These are phyloP conservation scores for Antennarius striatus DNA, from an alignment of 2,113 vertebrate species.

Conservation along the genomic window DNA sequence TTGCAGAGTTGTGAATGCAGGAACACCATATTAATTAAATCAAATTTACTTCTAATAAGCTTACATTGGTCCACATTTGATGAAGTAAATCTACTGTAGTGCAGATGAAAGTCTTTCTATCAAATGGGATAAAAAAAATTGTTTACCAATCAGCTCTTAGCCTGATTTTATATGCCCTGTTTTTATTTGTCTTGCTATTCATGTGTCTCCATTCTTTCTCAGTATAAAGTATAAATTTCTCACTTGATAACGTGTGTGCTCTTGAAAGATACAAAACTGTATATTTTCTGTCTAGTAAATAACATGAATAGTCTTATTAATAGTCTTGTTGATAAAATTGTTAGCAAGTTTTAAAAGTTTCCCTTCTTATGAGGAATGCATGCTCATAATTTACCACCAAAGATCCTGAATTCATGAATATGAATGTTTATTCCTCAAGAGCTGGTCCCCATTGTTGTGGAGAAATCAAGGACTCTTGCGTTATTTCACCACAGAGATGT, in stretches of 20 bases:
- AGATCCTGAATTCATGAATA: constrained; percentile 63
- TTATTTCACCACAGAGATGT: constrained; percentile 57
- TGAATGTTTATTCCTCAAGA: constrained; percentile 57
- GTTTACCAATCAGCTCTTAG: background rate
- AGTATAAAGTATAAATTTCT: constrained; percentile 8
- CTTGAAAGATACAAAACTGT: constrained; percentile 2
- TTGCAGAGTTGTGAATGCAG: constrained; percentile 30
- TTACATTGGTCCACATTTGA: constrained; percentile 23
- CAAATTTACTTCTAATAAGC: constrained; percentile 17
- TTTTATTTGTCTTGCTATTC: constrained; percentile 6
- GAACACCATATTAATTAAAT: constrained; percentile 56
- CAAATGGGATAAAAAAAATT: background rate
- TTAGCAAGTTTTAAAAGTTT: constrained; percentile 35
- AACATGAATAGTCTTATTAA: background rate
- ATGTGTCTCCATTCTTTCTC: background rate
- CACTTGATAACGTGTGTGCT: background rate
- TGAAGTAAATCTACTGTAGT: constrained; percentile 22
- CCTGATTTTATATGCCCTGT: constrained; percentile 7
- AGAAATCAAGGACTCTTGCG: constrained; percentile 73
- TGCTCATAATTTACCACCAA: constrained; percentile 55
- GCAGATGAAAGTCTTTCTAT: constrained; percentile 7
- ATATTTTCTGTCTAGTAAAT: background rate
- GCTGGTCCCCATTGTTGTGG: constrained; percentile 55
- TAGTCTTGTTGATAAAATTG: constrained; percentile 22
- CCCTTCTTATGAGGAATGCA: background rate